Conservation (phyloP, 2,113 vertebrate species). For the Hucho hucho region DNA sequence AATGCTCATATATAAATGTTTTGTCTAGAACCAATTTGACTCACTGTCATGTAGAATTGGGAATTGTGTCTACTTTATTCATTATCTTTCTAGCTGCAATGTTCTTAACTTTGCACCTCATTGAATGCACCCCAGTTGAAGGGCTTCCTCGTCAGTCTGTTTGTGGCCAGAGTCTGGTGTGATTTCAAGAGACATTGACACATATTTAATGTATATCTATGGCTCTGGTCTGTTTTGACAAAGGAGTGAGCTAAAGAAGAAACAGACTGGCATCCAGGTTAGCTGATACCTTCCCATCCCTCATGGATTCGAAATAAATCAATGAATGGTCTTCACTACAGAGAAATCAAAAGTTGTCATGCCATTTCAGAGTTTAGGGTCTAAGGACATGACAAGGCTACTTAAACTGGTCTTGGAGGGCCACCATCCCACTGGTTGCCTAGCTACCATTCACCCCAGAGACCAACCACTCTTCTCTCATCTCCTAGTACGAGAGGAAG, state of each 20-base stretch:
- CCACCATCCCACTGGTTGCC: background rate
- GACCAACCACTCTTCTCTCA: background rate
- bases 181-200: too few species aligned
- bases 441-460: conserved; percentile 12
- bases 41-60: too few species aligned
- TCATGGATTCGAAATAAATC: conserved; percentile 14
- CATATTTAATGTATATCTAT: too few species aligned
- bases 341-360: conserved; percentile 20
- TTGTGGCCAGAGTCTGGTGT: conserved; percentile 1
- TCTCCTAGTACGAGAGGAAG: conserved; percentile 7
- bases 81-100: too few species aligned
- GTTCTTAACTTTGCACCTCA: too few species aligned
- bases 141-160: conserved; percentile 50
- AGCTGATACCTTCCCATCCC: conserved; percentile 1
- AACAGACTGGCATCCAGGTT: too few species aligned
- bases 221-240: background rate
- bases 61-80: too few species aligned
- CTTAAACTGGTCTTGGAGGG: background rate
- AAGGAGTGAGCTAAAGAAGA: background rate
- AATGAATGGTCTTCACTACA: background rate
- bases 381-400: too few species aligned
- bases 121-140: conserved; percentile 41
- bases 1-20: too few species aligned
- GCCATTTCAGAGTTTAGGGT: conserved; percentile 34
- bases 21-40: too few species aligned